A percentile compares a stretch with the other conserved stretches of the same genome.
These are phyloP conservation scores for Xenus cinereus DNA, from an alignment of 2,113 vertebrate species.

Conservation along the genomic window DNA sequence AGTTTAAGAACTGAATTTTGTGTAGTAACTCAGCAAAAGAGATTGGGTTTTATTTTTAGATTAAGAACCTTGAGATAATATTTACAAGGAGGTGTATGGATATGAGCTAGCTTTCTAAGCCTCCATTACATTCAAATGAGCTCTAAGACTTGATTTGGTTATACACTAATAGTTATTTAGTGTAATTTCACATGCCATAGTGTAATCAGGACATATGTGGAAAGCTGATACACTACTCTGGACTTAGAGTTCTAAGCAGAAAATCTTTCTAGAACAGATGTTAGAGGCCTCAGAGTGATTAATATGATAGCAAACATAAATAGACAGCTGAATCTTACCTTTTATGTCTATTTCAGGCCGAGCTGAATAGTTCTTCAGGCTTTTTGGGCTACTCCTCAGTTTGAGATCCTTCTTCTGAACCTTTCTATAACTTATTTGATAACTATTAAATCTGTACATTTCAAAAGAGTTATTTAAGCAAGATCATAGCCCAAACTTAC, in stretches of 20 bases:
- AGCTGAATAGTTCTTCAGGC: neutral
- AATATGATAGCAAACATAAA: neutral
- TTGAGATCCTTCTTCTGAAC: neutral
- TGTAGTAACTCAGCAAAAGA: neutral
- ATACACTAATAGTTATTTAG: neutral
- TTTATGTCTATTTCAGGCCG: neutral
- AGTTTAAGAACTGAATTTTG: neutral
- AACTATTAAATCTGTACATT: neutral
- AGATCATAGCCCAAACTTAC: neutral
- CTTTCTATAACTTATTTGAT: neutral
- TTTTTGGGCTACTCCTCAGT: neutral
- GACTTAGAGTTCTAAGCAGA: neutral
- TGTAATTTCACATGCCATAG: neutral
- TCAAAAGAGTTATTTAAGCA: neutral
- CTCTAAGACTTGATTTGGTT: neutral
- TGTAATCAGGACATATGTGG: neutral
- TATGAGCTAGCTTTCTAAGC: neutral
- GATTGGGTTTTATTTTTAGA: neutral
- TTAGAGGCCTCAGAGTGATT: neutral
- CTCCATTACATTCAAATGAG: neutral
- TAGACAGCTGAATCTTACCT: neutral
- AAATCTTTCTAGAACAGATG: neutral
- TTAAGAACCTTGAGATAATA: neutral
- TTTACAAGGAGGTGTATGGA: neutral
- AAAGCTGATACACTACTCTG: neutral